Base-by-base conservation (phyloP, 2,113 vertebrate genomes). In the Origma solitaria region DNA sequence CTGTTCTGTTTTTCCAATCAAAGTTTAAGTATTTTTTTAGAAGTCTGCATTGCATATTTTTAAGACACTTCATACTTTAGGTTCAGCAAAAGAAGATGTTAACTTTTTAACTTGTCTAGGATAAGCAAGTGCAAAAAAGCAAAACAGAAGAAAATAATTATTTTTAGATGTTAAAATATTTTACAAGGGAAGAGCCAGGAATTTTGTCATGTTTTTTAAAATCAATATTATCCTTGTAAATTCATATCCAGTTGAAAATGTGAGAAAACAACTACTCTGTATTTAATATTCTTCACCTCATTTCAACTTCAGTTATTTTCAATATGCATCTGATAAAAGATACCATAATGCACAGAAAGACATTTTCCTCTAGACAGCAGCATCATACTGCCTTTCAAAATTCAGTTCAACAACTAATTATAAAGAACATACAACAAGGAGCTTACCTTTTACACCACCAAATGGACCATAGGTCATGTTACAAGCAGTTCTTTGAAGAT, bases 391-490 rank as follows among this genome's bases (percentile, higher is more conserved):
- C 15, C 64, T 80, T 65, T 80, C 71, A 90, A 81, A 90, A 62
- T 38, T 35, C n/a, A 85, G 40, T 45, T 82, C 19, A 90, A 61
- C 24, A 72, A 60, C 30, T 64, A 60, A 85, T 44, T 37, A 73
- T 31, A 78, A 71, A 50, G n/a, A 86, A 37, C 15, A 54, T 30
- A 33, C 42, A 62, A 44, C 13, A 66, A 73, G 21, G 5, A 92
- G 28, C 78, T 78, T 98, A 99, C 99, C 99, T 97, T 98, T 99
- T 23, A 99, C 98, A 35, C 99, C 99, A 86, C 99, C 99, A 87
- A 99, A 99, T 45, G 98, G 96, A 33, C 99, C 99, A 4, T 98
- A 98, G 19, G 99, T 99, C 99, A 99, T 99, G 96, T 99, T 99
- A 97, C 98, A 99, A 50, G 99, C 99, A 42, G 98, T 98, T 94